phyloP scores from a whole-genome alignment of 2,888 invertebrate species.

The Drosophila suboccidentalis region DNA sequence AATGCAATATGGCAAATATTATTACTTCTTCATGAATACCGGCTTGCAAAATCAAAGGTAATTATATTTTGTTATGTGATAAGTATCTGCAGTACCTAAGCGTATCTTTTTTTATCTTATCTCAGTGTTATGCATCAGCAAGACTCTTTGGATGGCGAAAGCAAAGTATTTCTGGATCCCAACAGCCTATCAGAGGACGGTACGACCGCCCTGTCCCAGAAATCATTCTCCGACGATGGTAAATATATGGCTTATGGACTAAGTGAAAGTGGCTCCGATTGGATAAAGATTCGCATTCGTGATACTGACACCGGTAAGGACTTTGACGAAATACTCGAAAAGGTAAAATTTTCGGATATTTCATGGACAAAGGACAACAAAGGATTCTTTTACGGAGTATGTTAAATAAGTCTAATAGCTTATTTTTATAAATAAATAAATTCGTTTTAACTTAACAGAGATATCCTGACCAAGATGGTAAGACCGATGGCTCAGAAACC shows the following conservation, averaged over 20 bases:
- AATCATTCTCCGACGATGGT: constrained; percentile 95
- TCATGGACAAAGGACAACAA: constrained; percentile 98
- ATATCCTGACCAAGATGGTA: constrained; percentile 93
- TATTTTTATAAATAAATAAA: neutral
- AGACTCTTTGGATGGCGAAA: constrained; percentile 91
- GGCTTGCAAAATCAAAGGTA: constrained; percentile 99
- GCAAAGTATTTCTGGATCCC: constrained; percentile 96
- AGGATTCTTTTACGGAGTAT: constrained; percentile 97
- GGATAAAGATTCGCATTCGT: constrained; percentile 95
- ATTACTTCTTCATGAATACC: constrained; percentile 96
- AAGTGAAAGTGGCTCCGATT: constrained; percentile 97
- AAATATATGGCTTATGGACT: constrained; percentile 95
- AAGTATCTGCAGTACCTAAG: neutral
- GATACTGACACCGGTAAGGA: constrained; percentile 92
- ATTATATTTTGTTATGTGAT: neutral
- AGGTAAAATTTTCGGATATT: constrained; percentile 96
- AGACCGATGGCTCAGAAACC: constrained; percentile 97
- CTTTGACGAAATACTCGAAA: constrained; percentile 94
- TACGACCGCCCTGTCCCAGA: constrained; percentile 91
- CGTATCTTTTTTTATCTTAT: neutral
- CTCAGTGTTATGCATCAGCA: constrained; percentile 95
- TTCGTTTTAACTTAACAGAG: constrained; percentile 86
- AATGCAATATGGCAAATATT: constrained; percentile 90
- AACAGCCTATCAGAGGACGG: constrained; percentile 96
- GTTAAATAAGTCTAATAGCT: constrained; percentile 47